Base-by-base conservation (phyloP, 2,888 invertebrate genomes). In the Melanchra persicariae region DNA sequence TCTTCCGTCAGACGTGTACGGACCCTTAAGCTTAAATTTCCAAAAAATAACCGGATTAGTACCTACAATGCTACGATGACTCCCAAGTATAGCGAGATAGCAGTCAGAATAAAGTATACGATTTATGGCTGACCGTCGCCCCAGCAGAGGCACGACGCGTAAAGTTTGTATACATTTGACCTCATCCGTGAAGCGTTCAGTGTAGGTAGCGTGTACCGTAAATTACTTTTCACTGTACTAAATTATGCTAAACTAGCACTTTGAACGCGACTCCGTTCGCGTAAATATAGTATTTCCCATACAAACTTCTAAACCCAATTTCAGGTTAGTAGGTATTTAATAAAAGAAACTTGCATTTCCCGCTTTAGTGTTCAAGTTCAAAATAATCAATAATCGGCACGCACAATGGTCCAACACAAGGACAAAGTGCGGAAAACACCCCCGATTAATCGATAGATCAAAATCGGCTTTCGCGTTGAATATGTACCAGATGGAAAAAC, bases 141-240 rank as follows among this genome's bases (percentile, higher is more conserved):
- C 19, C 37, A 60, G 22, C 26, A 22, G 19, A 75, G n/a, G 9
- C 51, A 58, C 45, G 24, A 52, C 52, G 68, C 57, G 49, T 58
- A 30, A 58, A 69, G 51, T 26, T 45, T 68, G 10, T 76, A 77
- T 12, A 77, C 10, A 40, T 47, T 26, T 59, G 26, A 70, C 24
- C 70, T 74, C 58, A 77, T 24, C 70, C 58, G 24, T 73, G 66
- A 66, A 69, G 69, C 51, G 49, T 62, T 45, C 24, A 67, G 51
- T 73, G 69, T 47, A 75, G 47, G 19, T 47, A 54, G 54, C 57
- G 51, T 76, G 22, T 24, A 68, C 37, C 37, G 69, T 58, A 49
- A 45, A 70, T 40, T 61, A 49, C 5, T 67, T 40, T 40, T 47
- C 22, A 12, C n/a, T 49, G 26, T 45, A 22, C 19, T 51, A 24